Base-by-base conservation (phyloP, 2,113 vertebrate species). In the Bathybates hornii region DNA sequence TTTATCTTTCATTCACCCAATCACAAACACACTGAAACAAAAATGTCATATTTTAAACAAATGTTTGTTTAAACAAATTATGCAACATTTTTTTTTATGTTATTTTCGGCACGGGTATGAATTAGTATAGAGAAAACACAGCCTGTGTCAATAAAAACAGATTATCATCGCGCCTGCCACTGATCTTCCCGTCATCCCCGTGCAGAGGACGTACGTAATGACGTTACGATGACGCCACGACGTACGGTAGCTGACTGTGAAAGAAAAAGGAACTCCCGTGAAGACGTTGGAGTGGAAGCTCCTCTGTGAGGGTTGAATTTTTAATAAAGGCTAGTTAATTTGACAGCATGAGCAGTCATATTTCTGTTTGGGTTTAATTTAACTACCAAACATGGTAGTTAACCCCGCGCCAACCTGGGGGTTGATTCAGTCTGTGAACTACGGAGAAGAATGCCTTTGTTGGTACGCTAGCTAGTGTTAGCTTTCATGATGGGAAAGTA, bases 401-500 rank as follows among this genome's bases (percentile, higher is more conserved):
- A 27, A 34, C 6, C n/a, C 45, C 2, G 45, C 43, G 21, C 63
- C 79, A 45, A 36, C 38, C 27, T 45, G 41, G 45, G 76, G 85
- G 57, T 21, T 7, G 24, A 38, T 32, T 78, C 59, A 76, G 3
- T 73, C 89, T 84, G 5, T 82, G 36, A 83, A 84, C 34, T 17
- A 68, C 78, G 86, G 53, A 84, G 82, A 80, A 79, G 85, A 87
- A 86, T 78, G 84, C 13, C 34, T 79, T 45, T 87, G 82, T 84
- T 57, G 78, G 48, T 76, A n/a, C 56, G 83, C 56, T 90, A 92
- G 87, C 87, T 91, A 89, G 54, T 56, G 83, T 87, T 91, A 93
- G 94, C 92, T 84, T 76, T 41, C 82, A 90, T 73, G 87, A 90
- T 94, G 89, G 89, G 21, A 66, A 84, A 66, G 86, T 94, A 92